These are phyloP conservation scores for Carassius carassius DNA, from an alignment of 2,113 vertebrate genomes.

Conservation along the genomic window DNA sequence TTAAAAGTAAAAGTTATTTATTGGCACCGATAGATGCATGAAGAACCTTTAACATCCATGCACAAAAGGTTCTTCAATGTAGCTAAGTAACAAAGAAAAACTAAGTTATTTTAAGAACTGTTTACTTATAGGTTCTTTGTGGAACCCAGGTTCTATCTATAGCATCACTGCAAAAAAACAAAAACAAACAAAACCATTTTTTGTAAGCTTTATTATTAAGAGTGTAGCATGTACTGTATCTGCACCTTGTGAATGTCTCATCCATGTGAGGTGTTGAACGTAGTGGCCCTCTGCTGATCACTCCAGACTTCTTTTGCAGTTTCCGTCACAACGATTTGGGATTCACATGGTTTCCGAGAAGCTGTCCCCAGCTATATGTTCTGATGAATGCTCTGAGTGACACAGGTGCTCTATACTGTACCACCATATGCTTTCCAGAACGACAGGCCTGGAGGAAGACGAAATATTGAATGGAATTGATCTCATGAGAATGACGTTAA, in stretches of 20 bases:
- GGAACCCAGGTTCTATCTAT: not conserved
- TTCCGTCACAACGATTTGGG: slow-evolving; percentile 5
- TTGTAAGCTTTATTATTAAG: not conserved
- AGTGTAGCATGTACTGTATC: not conserved
- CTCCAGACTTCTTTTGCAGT: not conserved
- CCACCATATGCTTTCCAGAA: slow-evolving; percentile 11
- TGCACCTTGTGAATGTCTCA: not conserved
- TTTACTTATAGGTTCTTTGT: too few relatives aligned
- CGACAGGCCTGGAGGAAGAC: not conserved
- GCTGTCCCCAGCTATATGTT: not conserved
- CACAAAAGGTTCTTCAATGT: not conserved
- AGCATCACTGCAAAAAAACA: not conserved
- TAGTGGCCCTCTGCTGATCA: slow-evolving; percentile 16
- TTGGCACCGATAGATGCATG: not conserved
- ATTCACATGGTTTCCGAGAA: not conserved
- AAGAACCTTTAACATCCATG: not conserved
- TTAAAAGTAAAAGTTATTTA: not conserved
- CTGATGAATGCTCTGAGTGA: not conserved
- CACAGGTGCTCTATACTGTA: not conserved
- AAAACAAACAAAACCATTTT: too few relatives aligned
- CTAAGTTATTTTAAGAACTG: too few relatives aligned
- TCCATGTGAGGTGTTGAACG: not conserved
- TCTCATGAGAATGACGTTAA: slow-evolving; percentile 38
- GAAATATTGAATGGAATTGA: slow-evolving; percentile 25
- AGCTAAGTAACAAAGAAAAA: too few relatives aligned